Evolutionary conservation across 1,140 invertebrate genomes (phyloP), one percentile per base, ranked within the genome.

Genomic region (Camponotus vicinus): DNA sequence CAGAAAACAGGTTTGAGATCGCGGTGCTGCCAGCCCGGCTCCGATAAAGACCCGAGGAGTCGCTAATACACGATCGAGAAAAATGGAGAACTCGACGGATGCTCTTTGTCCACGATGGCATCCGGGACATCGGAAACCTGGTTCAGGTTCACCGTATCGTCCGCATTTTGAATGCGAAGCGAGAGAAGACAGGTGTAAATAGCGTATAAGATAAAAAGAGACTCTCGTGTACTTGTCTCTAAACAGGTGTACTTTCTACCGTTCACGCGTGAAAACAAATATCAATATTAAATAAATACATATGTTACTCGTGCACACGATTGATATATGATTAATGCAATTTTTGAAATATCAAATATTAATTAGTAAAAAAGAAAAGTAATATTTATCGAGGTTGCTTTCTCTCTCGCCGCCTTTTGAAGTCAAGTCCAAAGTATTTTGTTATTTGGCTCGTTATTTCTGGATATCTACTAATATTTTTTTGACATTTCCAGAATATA

Each of bases 1-100:
- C 61, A 32, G 59, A 75, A 73, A 90, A 90, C 88, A 61, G 88
- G 89, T 90, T 90, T 90, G 18, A 63, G 15, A 78, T 86, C 73
- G 66, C 69, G 40, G 59, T 40, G 55, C 34, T 61, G 49, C 49
- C 13, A 21, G 49, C 15, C 15, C 49, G 34, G 52, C 5, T 52
- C 34, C 40, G 49, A 67, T 21, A 66, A 37, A 11, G 66, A 67
- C 73, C 61, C 55, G 32, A 59, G n/a, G 15, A 73, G 79, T 61
- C 73, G 63, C 69, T 83, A 73, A 83, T 83, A 83, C 27, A 82
- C 18, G 67, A 83, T 83, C 55, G 69, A 27, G 55, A 83, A 83
- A 83, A 83, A 73, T 83, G 52, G 67, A 69, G 77, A 57, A 0
- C 37, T 52, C 32, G 15, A 55, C 27, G 13, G 49, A 37, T 18